A percentile compares a stretch with the other conserved stretches of the same genome.
Evolutionary conservation across 1,140 invertebrate species (phyloP).

Genomic region (Pseudomyrmex gracilis): DNA sequence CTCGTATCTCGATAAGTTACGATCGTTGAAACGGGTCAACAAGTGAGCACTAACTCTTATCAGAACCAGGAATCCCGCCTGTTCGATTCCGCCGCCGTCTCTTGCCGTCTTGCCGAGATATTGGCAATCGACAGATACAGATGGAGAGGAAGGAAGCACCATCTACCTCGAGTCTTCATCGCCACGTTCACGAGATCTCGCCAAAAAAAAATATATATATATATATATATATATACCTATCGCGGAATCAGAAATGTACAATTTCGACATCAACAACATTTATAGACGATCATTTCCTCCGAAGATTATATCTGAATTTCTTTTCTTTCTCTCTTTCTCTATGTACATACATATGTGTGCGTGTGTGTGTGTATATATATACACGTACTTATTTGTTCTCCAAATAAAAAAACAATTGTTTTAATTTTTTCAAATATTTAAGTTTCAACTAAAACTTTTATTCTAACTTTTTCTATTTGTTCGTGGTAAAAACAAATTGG

Average conservation of each 20-base stretch:
- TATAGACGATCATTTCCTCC: not conserved
- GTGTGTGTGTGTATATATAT: no score
- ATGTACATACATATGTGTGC: no score
- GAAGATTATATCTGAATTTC: constrained; percentile 1
- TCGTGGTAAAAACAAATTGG: no score
- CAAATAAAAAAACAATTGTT: no score
- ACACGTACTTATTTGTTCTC: no score
- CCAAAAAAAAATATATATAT: constrained; percentile 12
- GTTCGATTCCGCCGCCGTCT: constrained; percentile 69
- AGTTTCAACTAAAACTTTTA: no score
- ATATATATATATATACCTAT: no score
- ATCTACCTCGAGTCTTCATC: constrained; percentile 35
- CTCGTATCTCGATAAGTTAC: constrained; percentile 76
- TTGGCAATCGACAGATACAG: constrained; percentile 75
- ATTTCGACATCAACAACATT: no score
- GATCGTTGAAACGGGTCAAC: constrained; percentile 79
- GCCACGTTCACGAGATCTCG: constrained; percentile 17
- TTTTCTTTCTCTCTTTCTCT: no score
- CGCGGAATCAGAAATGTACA: no score
- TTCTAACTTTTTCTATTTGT: no score
- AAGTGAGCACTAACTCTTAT: constrained; percentile 82
- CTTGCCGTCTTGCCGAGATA: constrained; percentile 76
- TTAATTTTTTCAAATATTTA: no score
- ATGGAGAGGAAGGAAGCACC: constrained; percentile 30
- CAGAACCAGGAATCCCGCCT: constrained; percentile 73